phyloP scores from a whole-genome alignment of 2,888 invertebrate genomes.

The Xylota sylvarum region DNA sequence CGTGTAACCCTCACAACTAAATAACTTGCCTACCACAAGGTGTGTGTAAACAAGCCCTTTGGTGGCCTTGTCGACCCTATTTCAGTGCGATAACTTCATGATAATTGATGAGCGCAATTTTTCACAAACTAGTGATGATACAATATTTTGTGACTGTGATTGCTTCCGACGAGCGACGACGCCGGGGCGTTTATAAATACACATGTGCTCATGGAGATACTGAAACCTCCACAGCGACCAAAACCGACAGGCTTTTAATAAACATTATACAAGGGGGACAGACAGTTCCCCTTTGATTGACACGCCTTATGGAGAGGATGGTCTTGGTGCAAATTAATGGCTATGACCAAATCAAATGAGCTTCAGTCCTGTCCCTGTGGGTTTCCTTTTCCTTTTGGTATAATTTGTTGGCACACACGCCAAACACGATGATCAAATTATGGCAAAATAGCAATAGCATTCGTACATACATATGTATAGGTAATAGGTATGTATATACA shows the following conservation, averaged over 20 bases:
- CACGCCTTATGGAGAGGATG: conserved; percentile 29
- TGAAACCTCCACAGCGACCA: neutral
- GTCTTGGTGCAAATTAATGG: conserved; percentile 25
- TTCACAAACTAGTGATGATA: conserved; percentile 34
- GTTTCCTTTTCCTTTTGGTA: conserved; percentile 17
- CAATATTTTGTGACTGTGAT: conserved; percentile 7
- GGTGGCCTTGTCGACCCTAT: neutral
- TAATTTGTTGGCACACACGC: conserved; percentile 32
- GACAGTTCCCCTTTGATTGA: conserved; percentile 27
- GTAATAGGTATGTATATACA: neutral
- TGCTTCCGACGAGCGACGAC: conserved; percentile 6
- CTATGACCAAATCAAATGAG: conserved; percentile 21
- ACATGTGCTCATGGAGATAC: conserved; percentile 16
- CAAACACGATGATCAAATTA: conserved; percentile 24
- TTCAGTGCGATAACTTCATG: conserved; percentile 3
- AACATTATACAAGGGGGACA: neutral
- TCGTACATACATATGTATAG: too few species aligned
- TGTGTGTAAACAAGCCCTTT: neutral
- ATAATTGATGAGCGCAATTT: conserved; percentile 41
- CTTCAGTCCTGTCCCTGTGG: neutral
- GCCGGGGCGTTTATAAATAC: neutral
- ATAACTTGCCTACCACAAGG: neutral
- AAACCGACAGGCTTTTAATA: conserved; percentile 19
- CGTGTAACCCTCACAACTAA: conserved; percentile 24
- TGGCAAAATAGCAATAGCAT: conserved; percentile 1